phyloP scores from a whole-genome alignment of 2,888 invertebrate genomes.

The Diabrotica balteata region DNA sequence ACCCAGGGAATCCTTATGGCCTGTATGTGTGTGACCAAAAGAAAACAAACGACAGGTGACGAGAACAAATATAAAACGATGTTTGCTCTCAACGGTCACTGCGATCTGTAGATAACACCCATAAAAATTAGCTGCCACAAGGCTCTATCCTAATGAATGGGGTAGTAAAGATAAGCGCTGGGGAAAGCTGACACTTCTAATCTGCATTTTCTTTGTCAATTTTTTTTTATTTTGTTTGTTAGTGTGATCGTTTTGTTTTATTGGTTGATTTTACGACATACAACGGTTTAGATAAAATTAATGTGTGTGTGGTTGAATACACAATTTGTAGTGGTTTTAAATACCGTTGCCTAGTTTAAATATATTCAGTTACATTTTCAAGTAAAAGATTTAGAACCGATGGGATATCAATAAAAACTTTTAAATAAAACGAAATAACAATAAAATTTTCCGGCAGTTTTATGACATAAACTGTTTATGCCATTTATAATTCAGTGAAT shows the following conservation, averaged over 20 bases:
- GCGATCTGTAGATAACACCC: slow-evolving; percentile 37
- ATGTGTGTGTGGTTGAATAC: not conserved
- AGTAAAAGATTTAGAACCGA: too few species aligned
- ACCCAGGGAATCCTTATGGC: not conserved
- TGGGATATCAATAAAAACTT: too few species aligned
- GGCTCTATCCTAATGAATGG: slow-evolving; percentile 36
- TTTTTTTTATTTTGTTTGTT: slow-evolving; percentile 18
- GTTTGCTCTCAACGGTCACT: slow-evolving; percentile 44
- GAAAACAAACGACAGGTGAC: slow-evolving; percentile 42
- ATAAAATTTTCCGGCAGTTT: too few species aligned
- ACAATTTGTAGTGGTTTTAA: too few species aligned
- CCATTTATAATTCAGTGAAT: too few species aligned
- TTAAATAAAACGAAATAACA: too few species aligned
- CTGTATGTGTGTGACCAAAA: slow-evolving; percentile 8
- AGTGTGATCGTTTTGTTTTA: slow-evolving; percentile 14
- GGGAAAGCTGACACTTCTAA: slow-evolving; percentile 29
- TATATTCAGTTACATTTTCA: too few species aligned
- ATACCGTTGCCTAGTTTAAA: too few species aligned
- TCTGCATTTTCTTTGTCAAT: slow-evolving; percentile 30
- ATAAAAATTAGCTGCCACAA: slow-evolving; percentile 43
- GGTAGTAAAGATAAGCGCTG: slow-evolving; percentile 36
- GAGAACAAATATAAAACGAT: slow-evolving; percentile 43
- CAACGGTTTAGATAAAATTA: slow-evolving; percentile 1
- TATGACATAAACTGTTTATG: too few species aligned
- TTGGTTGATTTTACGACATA: slow-evolving; percentile 5